Conservation (phyloP, 2,797 vertebrate species). For the Falco concolor region DNA sequence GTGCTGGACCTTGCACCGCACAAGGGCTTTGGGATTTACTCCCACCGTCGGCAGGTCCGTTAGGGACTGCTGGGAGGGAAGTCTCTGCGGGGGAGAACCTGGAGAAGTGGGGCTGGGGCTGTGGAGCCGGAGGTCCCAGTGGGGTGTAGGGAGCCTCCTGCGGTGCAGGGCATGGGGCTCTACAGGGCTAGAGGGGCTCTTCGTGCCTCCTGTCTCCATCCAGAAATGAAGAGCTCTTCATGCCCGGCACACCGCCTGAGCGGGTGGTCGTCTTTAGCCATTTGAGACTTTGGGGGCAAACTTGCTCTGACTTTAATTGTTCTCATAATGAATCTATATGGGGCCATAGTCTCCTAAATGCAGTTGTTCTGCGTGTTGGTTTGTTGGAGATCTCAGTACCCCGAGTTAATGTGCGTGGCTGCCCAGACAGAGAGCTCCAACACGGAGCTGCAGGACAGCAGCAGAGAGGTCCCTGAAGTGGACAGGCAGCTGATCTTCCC, state of each 20-base stretch:
- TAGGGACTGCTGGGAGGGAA: not conserved
- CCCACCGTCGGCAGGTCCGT: accelerated
- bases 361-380: not conserved
- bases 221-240: not conserved
- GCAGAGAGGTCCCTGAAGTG: not conserved
- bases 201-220: accelerated
- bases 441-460: not conserved
- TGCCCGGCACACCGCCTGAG: not conserved
- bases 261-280: not conserved
- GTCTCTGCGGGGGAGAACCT: not conserved
- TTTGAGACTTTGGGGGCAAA: not conserved
- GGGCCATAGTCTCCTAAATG: not conserved
- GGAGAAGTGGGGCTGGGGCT: not conserved
- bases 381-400: not conserved
- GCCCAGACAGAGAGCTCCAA: not conserved
- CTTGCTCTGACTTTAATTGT: not conserved
- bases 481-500: not conserved
- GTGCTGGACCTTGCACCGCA: accelerated
- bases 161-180: not conserved
- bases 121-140: not conserved
- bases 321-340: not conserved
- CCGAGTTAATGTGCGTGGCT: accelerated
- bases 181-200: not conserved
- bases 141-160: not conserved
- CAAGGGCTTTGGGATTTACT: not conserved